Evolutionary conservation across 2,113 vertebrate species (phyloP).

Genomic region (Campylomormyrus tamandua): DNA sequence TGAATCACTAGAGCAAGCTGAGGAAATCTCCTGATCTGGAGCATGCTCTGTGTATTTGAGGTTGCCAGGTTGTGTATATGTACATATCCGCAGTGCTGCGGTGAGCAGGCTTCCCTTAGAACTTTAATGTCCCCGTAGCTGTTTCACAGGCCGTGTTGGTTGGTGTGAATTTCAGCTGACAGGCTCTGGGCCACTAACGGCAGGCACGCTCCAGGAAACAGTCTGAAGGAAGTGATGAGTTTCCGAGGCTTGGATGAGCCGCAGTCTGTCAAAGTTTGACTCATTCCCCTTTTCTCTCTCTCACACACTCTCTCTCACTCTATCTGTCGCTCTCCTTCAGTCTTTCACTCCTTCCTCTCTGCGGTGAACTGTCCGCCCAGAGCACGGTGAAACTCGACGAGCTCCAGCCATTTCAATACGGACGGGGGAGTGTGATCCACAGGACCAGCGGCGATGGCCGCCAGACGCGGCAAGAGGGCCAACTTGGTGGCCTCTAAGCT

Average conservation of each 20-base stretch:
- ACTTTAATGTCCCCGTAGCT: background rate
- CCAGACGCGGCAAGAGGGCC: background rate
- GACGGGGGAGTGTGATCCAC: background rate
- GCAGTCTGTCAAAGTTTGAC: background rate
- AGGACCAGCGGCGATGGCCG: background rate
- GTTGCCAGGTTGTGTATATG: background rate
- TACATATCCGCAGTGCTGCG: background rate
- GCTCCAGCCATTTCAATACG: background rate
- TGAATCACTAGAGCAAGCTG: background rate
- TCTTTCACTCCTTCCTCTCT: background rate
- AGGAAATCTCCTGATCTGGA: background rate
- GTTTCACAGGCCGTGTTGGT: background rate
- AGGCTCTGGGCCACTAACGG: too few relatives aligned
- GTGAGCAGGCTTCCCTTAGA: background rate
- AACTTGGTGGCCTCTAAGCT: background rate
- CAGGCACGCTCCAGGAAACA: background rate
- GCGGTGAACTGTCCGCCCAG: background rate
- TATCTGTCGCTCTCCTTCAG: background rate
- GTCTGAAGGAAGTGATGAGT: background rate
- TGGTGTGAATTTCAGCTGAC: background rate
- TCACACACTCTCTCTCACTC: background rate
- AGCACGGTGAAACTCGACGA: background rate
- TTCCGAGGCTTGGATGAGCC: background rate
- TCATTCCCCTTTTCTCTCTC: constrained; percentile 6
- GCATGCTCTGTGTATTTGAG: background rate